Evolutionary conservation across 2,797 vertebrate species (phyloP), one percentile per base, ranked within the genome.

Genomic region (Myotis vivesi): DNA sequence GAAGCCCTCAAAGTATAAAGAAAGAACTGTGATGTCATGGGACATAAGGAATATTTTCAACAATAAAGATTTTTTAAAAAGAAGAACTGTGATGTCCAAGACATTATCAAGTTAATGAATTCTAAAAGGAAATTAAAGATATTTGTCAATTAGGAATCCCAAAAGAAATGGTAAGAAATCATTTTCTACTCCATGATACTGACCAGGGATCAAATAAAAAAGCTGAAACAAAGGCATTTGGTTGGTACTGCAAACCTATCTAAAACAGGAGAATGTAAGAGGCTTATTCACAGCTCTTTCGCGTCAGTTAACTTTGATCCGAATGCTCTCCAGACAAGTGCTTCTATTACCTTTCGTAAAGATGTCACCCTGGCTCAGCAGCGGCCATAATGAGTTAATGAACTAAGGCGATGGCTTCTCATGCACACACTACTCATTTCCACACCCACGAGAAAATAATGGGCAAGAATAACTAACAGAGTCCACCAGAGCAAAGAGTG

Each of bases 381-480:
- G 81, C 62, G 94, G 72, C 94, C 95, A 64, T 20, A 55, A 95
- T n/a, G 71, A 86, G 46, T 73, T 92, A 97, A 96, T 38, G 8
- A 96, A 95, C 85, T 77, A 97, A 81, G 87, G 95, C 90, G 25
- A 53, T 87, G 75, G 75, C 83, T 96, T 97, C 95, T 89, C 85
- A 91, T 88, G 85, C 46, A 92, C 69, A 73, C 38, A 87, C 75
- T 46, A 69, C 20, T 93, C 96, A 71, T 69, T 82, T 59, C 75
- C 85, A 95, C 57, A 41, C 49, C 38, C 64, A 57, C 88, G 17
- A 20, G 44, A 91, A 66, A 96, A 92, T 53, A 44, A 94, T 81
- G 57, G 51, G 15, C 76, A 95, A 92, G 53, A 76, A 73, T 92
- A 96, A 91, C 69, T 90, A 91, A 89, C 0, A 28, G 55, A 73